Base-by-base conservation (phyloP, 2,113 vertebrate genomes). In the Oncorhynchus clarkii region DNA sequence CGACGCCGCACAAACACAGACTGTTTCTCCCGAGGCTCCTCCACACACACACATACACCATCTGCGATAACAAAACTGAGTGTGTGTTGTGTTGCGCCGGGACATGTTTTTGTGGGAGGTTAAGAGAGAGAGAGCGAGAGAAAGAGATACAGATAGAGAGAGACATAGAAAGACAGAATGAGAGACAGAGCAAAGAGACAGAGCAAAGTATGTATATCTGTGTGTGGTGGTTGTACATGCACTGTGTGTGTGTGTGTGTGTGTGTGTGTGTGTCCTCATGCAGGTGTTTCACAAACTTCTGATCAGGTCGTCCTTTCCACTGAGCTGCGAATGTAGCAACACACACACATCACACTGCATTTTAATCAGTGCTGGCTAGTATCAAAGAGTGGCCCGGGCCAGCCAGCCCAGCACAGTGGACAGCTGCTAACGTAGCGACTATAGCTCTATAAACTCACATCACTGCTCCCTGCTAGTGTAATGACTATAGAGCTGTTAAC, bases 401-500 rank as follows among this genome's bases (percentile, higher is more conserved):
- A 51, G 49, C 49, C 49, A 51, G 78, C 90, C 89, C 90, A 92
- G 90, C 84, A 92, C 90, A 89, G 22, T 81, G 92, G 92, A 93
- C 89, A 94, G 90, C 83, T n/a, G 59, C 9, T 49, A 49, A 34
- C 0, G 31, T 34, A 6, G 31, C 29, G 5, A 6, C 31, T 34
- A 31, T 31, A 34, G 31, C 31, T 1, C 6, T 34, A 4, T 34
- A 34, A 1, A 34, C 31, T 31, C 31, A 31, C 31, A 31, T 31
- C 31, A 31, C 31, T 5, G 49, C 11, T 13, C 1, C 16, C 31
- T 31, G 31, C 4, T 31, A 31, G 5, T 5, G 31, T n/a, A n/a
- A n/a, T 31, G 31, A 31, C 31, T 34, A 34, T 34, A 34, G 6
- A 7, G 6, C 31, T 34, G 2, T 34, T 7, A 5, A 34, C 31